Base-by-base conservation (phyloP, 2,888 invertebrate genomes). In the Mimumesa dahlbomi region DNA sequence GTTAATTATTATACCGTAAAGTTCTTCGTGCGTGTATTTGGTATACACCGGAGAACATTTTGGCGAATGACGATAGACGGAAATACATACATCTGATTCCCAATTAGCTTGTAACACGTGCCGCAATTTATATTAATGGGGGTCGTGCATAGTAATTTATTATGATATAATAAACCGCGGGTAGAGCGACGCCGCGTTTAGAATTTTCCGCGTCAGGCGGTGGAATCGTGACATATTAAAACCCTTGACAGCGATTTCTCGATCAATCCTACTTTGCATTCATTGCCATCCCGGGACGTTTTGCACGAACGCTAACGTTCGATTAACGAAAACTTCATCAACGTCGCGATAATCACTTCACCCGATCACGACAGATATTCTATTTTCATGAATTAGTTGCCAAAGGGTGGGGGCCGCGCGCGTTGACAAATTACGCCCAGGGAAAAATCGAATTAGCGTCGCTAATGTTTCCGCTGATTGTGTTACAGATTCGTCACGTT, bases 251-350 rank as follows among this genome's bases (percentile, higher is more conserved):
- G 7, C 36, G 45, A 50, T 46, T 46, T 54, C 57, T 11, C 40
- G 59, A 16, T 40, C 65, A 45, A 57, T 18, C 49, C 61, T 59
- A 61, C 43, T 77, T 71, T 77, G 54, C 62, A 65, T 75, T 75
- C 68, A 61, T 61, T 49, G 57, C 11, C 50, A 31, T 63, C 43
- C 52, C 14, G 13, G 18, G 2, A 13, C 4, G 9, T 22, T 13
- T 3, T 13, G 18, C 11, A 2, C n/a, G 25, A 29, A n/a, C 61
- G 57, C 53, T 49, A 46, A 58, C 62, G 54, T 40, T 64, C 63
- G 61, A 70, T 73, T 73, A 67, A 58, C 53, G 65, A 74, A 78
- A 79, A 78, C 73, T 80, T 71, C 65, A 76, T 78, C 77, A 78
- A 71, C 65, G 67, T 67, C 64, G 62, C 58, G 56, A 79, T 78